Evolutionary conservation across 2,797 vertebrate genomes (phyloP).

Genomic region (Onychomys torridus): DNA sequence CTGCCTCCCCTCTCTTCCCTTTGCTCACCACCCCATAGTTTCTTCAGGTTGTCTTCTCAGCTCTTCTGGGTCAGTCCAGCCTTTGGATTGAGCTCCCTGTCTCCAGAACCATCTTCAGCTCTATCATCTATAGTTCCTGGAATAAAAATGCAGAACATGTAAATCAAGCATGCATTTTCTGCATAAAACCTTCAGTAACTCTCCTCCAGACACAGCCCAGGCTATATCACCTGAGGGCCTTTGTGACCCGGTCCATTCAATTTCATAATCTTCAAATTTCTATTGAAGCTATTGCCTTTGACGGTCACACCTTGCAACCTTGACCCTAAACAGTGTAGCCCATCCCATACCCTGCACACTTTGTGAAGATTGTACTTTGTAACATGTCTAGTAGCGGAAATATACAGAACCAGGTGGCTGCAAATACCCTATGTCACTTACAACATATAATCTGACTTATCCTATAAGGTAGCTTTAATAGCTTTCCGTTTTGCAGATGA

Average conservation of each 20-base stretch:
- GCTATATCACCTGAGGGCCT: neutral
- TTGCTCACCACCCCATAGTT: neutral
- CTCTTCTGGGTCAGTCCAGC: neutral
- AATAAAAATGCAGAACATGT: neutral
- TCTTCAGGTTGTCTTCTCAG: neutral
- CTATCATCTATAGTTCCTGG: neutral
- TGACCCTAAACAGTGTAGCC: rapidly evolving
- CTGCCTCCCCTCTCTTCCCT: neutral
- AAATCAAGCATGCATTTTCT: neutral
- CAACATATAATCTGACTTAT: neutral
- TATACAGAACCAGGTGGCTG: neutral
- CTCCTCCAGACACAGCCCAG: neutral
- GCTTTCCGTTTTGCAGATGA: constrained; percentile 42
- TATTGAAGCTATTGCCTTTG: neutral
- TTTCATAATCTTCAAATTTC: neutral
- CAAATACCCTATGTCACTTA: neutral
- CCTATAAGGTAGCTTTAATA: neutral
- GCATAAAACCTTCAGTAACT: neutral
- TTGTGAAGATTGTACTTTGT: neutral
- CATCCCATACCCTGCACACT: neutral
- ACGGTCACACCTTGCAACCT: neutral
- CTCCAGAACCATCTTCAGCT: neutral
- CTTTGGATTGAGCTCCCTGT: neutral
- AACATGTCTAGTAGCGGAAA: neutral
- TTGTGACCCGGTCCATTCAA: neutral